A percentile compares a stretch with the other conserved stretches of the same genome.
Evolutionary conservation across 2,797 vertebrate species (phyloP).

Genomic region (Mionectes olivaceus): DNA sequence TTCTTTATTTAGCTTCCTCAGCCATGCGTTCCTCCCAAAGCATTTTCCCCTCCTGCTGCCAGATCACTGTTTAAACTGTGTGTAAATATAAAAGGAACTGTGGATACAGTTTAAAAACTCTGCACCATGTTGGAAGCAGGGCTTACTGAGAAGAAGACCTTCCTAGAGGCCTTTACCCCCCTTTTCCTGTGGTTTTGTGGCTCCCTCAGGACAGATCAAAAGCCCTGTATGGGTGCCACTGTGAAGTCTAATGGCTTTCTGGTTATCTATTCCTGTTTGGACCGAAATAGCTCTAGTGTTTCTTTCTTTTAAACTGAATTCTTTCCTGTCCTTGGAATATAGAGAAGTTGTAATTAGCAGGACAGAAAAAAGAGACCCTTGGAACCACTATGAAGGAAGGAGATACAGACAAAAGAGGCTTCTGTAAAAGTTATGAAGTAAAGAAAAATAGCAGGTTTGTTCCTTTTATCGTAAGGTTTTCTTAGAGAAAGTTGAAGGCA

Average conservation of each 20-base stretch:
- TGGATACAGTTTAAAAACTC: conserved; percentile 2
- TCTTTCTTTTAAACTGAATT: not conserved
- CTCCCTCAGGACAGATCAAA: not conserved
- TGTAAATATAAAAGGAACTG: conserved; percentile 51
- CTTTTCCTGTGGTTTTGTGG: not conserved
- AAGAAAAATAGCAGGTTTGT: not conserved
- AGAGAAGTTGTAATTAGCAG: conserved; percentile 12
- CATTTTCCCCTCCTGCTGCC: conserved; percentile 63
- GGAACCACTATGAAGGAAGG: not conserved
- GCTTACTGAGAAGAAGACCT: conserved; percentile 9
- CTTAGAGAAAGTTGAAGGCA: not conserved
- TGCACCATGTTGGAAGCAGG: not conserved
- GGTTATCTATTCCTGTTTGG: conserved; percentile 16
- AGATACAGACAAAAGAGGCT: not conserved
- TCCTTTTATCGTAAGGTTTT: not conserved
- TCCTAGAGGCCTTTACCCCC: not conserved
- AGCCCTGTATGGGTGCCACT: not conserved
- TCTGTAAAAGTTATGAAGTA: not conserved
- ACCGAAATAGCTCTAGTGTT: not conserved
- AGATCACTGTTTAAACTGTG: conserved; percentile 68
- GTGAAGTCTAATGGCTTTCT: not conserved
- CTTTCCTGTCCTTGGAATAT: not conserved
- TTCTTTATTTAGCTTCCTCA: conserved; percentile 64
- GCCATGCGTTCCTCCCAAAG: conserved; percentile 38
- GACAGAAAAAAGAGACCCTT: not conserved